phyloP scores from a whole-genome alignment of 2,888 invertebrate genomes.

The Sericinus montela region DNA sequence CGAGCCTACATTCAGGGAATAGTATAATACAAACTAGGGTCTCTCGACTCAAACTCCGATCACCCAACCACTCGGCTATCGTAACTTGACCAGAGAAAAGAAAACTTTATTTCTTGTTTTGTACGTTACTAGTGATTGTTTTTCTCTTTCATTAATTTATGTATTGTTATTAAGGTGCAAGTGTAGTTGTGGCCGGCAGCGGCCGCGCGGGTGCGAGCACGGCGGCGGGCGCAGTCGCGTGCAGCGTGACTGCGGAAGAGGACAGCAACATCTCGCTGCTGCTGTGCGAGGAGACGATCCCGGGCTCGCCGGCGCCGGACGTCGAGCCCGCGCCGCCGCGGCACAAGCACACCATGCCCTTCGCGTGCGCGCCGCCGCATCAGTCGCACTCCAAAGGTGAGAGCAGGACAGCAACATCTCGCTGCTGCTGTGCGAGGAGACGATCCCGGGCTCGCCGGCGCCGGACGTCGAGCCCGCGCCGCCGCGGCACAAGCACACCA shows the following conservation, averaged over 20 bases:
- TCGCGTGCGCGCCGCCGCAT: slow-evolving; percentile 82
- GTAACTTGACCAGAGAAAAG: too few relatives aligned
- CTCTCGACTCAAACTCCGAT: too few relatives aligned
- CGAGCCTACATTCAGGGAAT: too few relatives aligned
- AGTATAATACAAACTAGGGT: too few relatives aligned
- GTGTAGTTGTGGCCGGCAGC: slow-evolving; percentile 50
- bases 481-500: slow-evolving; percentile 76
- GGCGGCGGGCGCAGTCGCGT: slow-evolving; percentile 19
- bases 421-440: slow-evolving; percentile 91
- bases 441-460: slow-evolving; percentile 93
- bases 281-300: slow-evolving; percentile 94
- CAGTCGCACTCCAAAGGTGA: slow-evolving; percentile 28
- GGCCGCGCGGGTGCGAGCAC: slow-evolving; percentile 18
- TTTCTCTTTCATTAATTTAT: too few relatives aligned
- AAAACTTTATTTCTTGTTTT: too few relatives aligned
- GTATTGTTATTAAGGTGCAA: slow-evolving; percentile 39
- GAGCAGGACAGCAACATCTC: slow-evolving; percentile 79
- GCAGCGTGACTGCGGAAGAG: slow-evolving; percentile 45
- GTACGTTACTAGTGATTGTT: too few relatives aligned
- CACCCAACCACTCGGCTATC: too few relatives aligned
- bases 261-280: slow-evolving; percentile 87
- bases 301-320: slow-evolving; percentile 91
- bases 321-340: slow-evolving; percentile 72
- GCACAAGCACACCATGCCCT: slow-evolving; percentile 82
- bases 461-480: slow-evolving; percentile 80